Base-by-base conservation (phyloP, 2,797 vertebrate species). In the Channa striata region DNA sequence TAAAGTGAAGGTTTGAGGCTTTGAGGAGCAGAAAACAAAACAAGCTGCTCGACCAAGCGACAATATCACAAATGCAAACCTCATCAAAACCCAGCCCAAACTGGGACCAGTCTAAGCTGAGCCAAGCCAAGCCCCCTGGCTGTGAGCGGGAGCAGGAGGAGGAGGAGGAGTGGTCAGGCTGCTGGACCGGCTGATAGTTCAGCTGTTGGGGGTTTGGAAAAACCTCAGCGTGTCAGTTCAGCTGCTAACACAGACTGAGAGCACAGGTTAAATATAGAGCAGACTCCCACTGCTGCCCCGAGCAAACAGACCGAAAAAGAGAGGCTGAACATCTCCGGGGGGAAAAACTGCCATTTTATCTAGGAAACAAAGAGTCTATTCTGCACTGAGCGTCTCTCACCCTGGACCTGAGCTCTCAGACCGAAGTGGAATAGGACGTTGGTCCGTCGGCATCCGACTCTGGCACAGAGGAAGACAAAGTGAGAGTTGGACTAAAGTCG, bases 201-300 rank as follows among this genome's bases (percentile, higher is more conserved):
- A 93, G 90, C 91, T 92, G 91, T 92, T 81, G 73, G 71, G 69
- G 75, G 72, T 77, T 94, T 94, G 94, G 93, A 78, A 56, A 71
- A 82, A 65, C 71, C 50, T 71, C 94, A 93, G 94, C 92, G 91
- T 91, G 94, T 93, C 93, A 93, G 92, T 93, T 96, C 94, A 96
- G 95, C 96, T 96, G 96, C 95, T 94, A 91, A 94, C 94, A 94
- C 92, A 85, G 91, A 92, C 93, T 96, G 96, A 97, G 96, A 96
- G 92, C 95, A 95, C 86, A 80, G 90, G 94, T 94, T 97, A 97
- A 96, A 98, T 97, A 96, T 97, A 98, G 96, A 95, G 90, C 92
- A 56, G 52, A 54, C 42, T 13, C 43, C 89, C 91, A 94, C 91
- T 92, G 90, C 78, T 92, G 84, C 90, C 89, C 92, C 87, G 84